Percentiles rank a stretch among this genome's conserved stretches.
Evolutionary conservation across 2,797 vertebrate species (phyloP).

Genomic region (Urophycis tenuis): DNA sequence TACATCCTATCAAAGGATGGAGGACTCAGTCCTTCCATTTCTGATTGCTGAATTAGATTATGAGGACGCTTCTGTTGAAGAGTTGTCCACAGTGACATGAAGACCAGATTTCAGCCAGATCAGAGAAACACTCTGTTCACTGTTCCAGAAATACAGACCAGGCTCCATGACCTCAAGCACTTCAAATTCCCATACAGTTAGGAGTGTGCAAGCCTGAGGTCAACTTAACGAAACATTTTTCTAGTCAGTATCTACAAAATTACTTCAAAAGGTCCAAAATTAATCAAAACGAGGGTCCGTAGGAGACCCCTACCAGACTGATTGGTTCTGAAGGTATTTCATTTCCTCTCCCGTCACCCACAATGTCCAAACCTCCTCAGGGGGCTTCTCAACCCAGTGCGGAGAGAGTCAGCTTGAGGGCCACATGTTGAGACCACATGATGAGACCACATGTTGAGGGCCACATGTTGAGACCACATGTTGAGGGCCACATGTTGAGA

Average conservation of each 20-base stretch:
- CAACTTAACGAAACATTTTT: too few relatives aligned
- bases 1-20: too few relatives aligned
- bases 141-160: constrained; percentile 10
- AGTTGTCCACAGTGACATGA: background rate
- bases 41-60: background rate
- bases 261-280: too few relatives aligned
- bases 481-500: too few relatives aligned
- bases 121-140: background rate
- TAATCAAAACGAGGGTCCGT: too few relatives aligned
- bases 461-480: background rate
- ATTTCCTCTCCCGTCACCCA: constrained; percentile 6
- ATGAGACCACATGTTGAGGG: background rate
- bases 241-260: too few relatives aligned
- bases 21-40: background rate
- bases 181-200: background rate
- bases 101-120: background rate
- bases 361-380: background rate
- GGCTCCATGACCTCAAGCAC: constrained; percentile 26
- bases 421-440: background rate
- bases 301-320: too few relatives aligned
- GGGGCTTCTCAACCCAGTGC: too few relatives aligned
- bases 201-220: background rate
- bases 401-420: background rate
- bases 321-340: constrained; percentile 10
- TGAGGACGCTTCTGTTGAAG: background rate